Evolutionary conservation across 2,888 invertebrate species (phyloP).

Genomic region (Nudaria mundana): DNA sequence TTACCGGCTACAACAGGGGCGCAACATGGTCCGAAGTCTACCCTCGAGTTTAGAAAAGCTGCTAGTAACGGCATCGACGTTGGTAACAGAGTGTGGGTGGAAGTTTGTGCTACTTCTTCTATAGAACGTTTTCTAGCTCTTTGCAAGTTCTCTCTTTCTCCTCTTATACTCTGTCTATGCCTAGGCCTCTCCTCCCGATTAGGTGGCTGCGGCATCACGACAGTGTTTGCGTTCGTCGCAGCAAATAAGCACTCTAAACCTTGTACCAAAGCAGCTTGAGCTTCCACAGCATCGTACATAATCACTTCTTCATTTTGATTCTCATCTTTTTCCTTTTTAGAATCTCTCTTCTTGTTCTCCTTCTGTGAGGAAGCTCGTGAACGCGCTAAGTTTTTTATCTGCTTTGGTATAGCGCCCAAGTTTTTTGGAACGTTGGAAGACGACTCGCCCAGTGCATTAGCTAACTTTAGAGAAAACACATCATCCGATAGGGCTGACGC

Average conservation of each 20-base stretch:
- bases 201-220: constrained; percentile 70
- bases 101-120: constrained; percentile 83
- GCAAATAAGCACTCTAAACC: constrained; percentile 76
- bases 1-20: constrained; percentile 48
- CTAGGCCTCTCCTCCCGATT: constrained; percentile 65
- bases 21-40: constrained; percentile 77
- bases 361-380: constrained; percentile 81
- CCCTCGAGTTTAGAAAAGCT: constrained; percentile 83
- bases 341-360: constrained; percentile 77
- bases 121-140: constrained; percentile 77
- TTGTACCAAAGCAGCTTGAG: constrained; percentile 80
- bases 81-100: constrained; percentile 84
- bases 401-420: constrained; percentile 87
- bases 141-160: constrained; percentile 66
- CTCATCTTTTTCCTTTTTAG: constrained; percentile 69
- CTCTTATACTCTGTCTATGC: constrained; percentile 65
- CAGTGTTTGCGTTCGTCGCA: constrained; percentile 74
- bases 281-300: constrained; percentile 73
- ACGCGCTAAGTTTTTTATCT: constrained; percentile 80
- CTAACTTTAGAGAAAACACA: constrained; percentile 53
- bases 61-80: constrained; percentile 83
- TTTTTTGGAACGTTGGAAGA: constrained; percentile 81
- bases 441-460: constrained; percentile 64
- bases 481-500: constrained; percentile 49
- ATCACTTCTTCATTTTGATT: constrained; percentile 67